Percentiles rank a stretch among this genome's conserved stretches.
Conservation (phyloP, 2,888 invertebrate genomes). For the Tetragonula carbonaria region DNA sequence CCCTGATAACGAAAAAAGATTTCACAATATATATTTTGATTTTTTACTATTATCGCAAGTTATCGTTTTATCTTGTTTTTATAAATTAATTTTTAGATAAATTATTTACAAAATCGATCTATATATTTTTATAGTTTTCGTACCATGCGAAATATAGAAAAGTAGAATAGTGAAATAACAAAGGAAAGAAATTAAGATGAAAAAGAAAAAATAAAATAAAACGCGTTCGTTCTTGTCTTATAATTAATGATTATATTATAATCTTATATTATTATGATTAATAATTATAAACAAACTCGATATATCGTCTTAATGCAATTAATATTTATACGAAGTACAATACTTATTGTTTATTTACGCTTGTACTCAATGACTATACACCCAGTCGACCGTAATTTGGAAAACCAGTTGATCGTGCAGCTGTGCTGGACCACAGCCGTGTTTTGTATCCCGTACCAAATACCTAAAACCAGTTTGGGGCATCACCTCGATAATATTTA, state of each 20-base stretch:
- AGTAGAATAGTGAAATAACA: not conserved
- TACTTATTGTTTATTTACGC: conserved; percentile 9
- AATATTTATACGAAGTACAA: not conserved
- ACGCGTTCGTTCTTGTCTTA: not conserved
- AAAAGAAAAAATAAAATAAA: not conserved
- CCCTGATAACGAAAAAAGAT: not conserved
- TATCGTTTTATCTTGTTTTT: too few species aligned
- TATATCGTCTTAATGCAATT: not conserved
- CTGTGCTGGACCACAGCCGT: conserved; percentile 56
- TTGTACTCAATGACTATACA: conserved; percentile 15
- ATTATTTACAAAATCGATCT: not conserved
- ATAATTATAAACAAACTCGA: too few species aligned
- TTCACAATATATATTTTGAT: not conserved
- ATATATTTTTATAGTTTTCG: not conserved
- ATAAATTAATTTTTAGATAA: not conserved
- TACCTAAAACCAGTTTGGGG: conserved; percentile 68
- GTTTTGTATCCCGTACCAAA: conserved; percentile 62
- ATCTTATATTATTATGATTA: too few species aligned
- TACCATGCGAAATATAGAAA: not conserved
- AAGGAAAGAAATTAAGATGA: not conserved
- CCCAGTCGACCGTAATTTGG: conserved; percentile 37
- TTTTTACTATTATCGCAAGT: too few species aligned
- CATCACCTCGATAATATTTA: conserved; percentile 66
- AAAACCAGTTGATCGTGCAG: conserved; percentile 69
- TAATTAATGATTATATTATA: too few species aligned